These are phyloP conservation scores for Cheilosia vernalis DNA, from an alignment of 2,888 invertebrate species.

Conservation along the genomic window DNA sequence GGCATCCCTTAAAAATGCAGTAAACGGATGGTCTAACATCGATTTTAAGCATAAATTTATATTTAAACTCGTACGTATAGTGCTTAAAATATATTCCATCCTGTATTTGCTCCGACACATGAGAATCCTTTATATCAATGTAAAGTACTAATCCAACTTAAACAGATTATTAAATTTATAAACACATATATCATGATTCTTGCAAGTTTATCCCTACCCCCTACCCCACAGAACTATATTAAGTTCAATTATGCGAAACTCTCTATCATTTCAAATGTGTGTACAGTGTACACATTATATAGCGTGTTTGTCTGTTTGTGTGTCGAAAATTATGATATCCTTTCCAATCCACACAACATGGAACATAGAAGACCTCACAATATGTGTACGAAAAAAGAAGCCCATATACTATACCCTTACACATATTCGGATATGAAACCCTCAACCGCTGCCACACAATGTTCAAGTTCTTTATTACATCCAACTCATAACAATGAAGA, in stretches of 20 bases:
- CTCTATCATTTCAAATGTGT: slow-evolving; percentile 66
- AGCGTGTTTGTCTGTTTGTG: slow-evolving; percentile 26
- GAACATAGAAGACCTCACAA: slow-evolving; percentile 61
- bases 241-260: slow-evolving; percentile 74
- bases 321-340: slow-evolving; percentile 70
- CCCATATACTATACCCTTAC: neutral
- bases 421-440: slow-evolving; percentile 26
- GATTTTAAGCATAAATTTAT: too few relatives aligned
- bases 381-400: slow-evolving; percentile 35
- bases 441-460: slow-evolving; percentile 42
- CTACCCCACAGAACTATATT: slow-evolving; percentile 49
- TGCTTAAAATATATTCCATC: too few relatives aligned
- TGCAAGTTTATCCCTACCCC: slow-evolving; percentile 39
- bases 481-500: slow-evolving; percentile 74
- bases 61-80: too few relatives aligned
- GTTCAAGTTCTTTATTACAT: slow-evolving; percentile 69
- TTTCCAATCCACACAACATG: slow-evolving; percentile 69
- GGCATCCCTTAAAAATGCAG: too few relatives aligned
- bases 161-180: slow-evolving; percentile 55
- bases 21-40: too few relatives aligned
- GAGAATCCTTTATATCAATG: too few relatives aligned
- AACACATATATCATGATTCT: slow-evolving; percentile 64
- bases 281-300: slow-evolving; percentile 34
- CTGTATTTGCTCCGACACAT: too few relatives aligned
- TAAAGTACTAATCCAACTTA: slow-evolving; percentile 29